phyloP scores from a whole-genome alignment of 2,888 invertebrate species.

The Diarsia dahlii region DNA sequence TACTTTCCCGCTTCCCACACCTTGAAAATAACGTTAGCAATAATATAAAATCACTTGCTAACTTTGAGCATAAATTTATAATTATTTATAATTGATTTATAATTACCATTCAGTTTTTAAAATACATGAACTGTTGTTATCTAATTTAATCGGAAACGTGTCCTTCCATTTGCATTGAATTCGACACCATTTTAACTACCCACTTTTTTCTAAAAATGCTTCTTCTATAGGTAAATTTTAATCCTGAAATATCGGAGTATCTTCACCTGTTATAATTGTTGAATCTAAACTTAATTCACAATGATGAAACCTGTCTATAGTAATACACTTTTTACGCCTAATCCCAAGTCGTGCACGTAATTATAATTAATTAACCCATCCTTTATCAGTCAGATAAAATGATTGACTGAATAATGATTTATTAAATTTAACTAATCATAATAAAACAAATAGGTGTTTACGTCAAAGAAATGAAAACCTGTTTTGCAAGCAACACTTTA shows the following conservation, averaged over 20 bases:
- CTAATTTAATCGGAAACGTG: not conserved
- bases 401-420: not conserved
- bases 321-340: not conserved
- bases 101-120: not conserved
- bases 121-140: not conserved
- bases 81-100: no score
- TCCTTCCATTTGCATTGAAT: not conserved
- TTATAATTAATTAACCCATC: not conserved
- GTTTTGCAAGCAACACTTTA: not conserved
- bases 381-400: not conserved
- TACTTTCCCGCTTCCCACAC: conserved; percentile 8
- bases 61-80: not conserved
- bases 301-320: not conserved
- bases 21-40: conserved; percentile 4
- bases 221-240: not conserved
- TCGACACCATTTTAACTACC: no score
- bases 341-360: not conserved
- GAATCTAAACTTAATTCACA: not conserved
- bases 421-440: not conserved
- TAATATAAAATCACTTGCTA: not conserved
- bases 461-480: not conserved
- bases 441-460: not conserved
- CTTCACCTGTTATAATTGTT: not conserved
- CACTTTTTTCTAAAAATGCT: no score
- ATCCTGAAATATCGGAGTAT: not conserved